Conservation (phyloP, 1,140 invertebrate genomes). For the Sinella curviseta region DNA sequence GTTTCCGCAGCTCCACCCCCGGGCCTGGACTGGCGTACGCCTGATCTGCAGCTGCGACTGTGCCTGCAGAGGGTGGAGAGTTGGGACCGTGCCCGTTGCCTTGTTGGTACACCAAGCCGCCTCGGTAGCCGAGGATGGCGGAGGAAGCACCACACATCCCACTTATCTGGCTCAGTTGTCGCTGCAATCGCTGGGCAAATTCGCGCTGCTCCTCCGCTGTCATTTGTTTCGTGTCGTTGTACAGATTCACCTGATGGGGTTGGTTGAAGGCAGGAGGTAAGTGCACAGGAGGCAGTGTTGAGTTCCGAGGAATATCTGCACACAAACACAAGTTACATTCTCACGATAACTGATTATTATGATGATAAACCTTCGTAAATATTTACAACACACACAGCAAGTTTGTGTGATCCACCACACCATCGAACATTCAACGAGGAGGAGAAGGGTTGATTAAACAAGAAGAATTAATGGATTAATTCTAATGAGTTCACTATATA, state of each 20-base stretch:
- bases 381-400: not conserved
- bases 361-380: not conserved
- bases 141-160: slow-evolving; percentile 47
- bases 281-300: slow-evolving; percentile 48
- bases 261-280: slow-evolving; percentile 46
- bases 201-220: slow-evolving; percentile 48
- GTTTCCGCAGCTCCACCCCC: slow-evolving; percentile 40
- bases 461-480: no score
- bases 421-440: no score
- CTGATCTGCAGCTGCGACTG: slow-evolving; percentile 14
- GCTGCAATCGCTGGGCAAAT: slow-evolving; percentile 46
- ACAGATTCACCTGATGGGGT: slow-evolving; percentile 35
- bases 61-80: not conserved
- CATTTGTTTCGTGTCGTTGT: slow-evolving; percentile 49
- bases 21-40: slow-evolving; percentile 5
- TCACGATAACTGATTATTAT: no score
- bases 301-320: slow-evolving; percentile 47
- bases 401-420: no score
- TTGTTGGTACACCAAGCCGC: slow-evolving; percentile 27
- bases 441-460: no score
- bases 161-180: slow-evolving; percentile 48
- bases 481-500: no score
- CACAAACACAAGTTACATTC: not conserved
- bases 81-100: slow-evolving; percentile 19
- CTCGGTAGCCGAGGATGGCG: slow-evolving; percentile 45